A percentile compares a stretch with the other conserved stretches of the same genome.
These are phyloP conservation scores for Heliconius cydno DNA, from an alignment of 2,888 invertebrate genomes.

Conservation along the genomic window DNA sequence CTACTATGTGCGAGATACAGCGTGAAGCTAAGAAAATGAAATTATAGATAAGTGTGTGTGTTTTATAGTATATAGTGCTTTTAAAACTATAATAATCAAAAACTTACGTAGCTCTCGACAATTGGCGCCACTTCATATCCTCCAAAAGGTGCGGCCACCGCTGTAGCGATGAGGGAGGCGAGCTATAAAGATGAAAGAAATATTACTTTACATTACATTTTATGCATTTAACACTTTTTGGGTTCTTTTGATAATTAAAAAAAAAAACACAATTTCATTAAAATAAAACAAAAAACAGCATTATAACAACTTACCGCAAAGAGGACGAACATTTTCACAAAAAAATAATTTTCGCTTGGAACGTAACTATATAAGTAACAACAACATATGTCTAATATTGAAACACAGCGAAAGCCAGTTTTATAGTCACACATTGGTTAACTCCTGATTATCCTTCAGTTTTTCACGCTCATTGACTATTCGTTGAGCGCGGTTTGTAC, in stretches of 20 bases:
- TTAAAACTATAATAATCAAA: neutral
- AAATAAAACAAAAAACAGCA: too few relatives aligned
- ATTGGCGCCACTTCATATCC: slow-evolving; percentile 50
- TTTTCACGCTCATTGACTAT: slow-evolving; percentile 75
- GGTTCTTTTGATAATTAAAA: neutral
- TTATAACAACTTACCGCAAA: slow-evolving; percentile 63
- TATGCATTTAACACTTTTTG: neutral
- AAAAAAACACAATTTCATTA: neutral
- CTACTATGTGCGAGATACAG: too few relatives aligned
- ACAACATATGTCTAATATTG: slow-evolving; percentile 38
- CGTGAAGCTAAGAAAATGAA: too few relatives aligned
- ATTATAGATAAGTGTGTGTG: neutral
- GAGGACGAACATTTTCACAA: slow-evolving; percentile 66
- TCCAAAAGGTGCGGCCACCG: slow-evolving; percentile 62
- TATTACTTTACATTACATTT: neutral
- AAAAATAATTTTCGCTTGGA: slow-evolving; percentile 37
- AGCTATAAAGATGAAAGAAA: slow-evolving; percentile 54
- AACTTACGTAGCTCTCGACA: slow-evolving; percentile 60
- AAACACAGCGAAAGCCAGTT: slow-evolving; percentile 53
- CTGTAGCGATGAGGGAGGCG: slow-evolving; percentile 65
- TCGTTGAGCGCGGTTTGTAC: slow-evolving; percentile 55
- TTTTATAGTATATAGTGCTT: neutral
- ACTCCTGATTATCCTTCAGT: slow-evolving; percentile 65
- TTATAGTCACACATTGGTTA: slow-evolving; percentile 70
- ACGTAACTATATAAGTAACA: slow-evolving; percentile 40